A percentile compares a stretch with the other conserved stretches of the same genome.
Evolutionary conservation across 2,888 invertebrate species (phyloP).

Genomic region (Notodonta dromedarius): DNA sequence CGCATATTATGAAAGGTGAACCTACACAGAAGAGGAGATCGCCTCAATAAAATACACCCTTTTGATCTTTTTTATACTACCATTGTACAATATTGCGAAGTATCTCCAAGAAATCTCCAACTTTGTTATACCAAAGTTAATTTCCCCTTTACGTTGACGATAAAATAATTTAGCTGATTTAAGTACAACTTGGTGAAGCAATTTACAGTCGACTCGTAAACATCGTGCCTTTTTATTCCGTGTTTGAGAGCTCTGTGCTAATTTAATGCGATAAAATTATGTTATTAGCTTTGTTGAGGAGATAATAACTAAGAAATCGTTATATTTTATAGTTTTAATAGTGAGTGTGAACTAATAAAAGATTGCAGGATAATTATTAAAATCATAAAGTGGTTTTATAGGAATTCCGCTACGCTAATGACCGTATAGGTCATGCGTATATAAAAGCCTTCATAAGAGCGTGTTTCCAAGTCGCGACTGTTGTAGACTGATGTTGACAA

Average conservation of each 20-base stretch:
- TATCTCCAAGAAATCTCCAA: constrained; percentile 18
- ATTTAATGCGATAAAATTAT: constrained; percentile 2
- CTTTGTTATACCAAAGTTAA: constrained; percentile 33
- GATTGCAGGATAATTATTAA: too few relatives aligned
- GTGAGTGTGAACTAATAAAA: too few relatives aligned
- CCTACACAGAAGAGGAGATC: background rate
- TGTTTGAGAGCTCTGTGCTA: constrained; percentile 17
- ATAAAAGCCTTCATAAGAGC: too few relatives aligned
- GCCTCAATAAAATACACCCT: background rate
- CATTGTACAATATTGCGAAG: background rate
- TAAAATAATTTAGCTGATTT: constrained; percentile 33
- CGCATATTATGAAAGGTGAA: too few relatives aligned
- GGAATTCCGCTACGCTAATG: too few relatives aligned
- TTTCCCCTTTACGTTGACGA: constrained; percentile 28
- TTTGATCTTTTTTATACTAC: background rate
- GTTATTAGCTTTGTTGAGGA: constrained; percentile 1
- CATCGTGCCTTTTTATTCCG: constrained; percentile 29
- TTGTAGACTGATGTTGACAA: too few relatives aligned
- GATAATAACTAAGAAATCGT: background rate
- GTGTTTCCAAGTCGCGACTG: too few relatives aligned
- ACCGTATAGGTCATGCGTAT: too few relatives aligned
- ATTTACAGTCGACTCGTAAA: constrained; percentile 31
- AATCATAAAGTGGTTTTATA: too few relatives aligned
- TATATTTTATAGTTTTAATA: background rate
- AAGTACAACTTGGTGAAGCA: constrained; percentile 19